Base-by-base conservation (phyloP, 2,797 vertebrate genomes). In the Yasuhikotakia modesta region DNA sequence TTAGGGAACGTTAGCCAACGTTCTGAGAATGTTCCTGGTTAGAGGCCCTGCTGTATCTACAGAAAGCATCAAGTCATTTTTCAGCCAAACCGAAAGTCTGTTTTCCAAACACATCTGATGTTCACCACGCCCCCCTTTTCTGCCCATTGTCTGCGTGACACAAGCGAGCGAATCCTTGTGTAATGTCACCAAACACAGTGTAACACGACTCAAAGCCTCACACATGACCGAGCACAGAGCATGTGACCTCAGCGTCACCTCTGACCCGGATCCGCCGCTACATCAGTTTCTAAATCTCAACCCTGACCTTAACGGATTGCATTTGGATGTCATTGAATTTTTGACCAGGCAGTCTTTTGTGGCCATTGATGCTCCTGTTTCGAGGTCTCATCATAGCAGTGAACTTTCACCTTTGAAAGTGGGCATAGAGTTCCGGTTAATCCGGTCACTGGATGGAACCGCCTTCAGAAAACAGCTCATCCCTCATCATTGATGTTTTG, bases 171-270 rank as follows among this genome's bases (percentile, higher is more conserved):
- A 4, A 52, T 70, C 16, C 63, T 46, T 61, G 32, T 67, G 74
- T 65, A 74, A 55, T 30, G 60, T 77, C 69, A 55, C 72, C 55
- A 76, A 68, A 82, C 46, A 46, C 21, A 64, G 14, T 4, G 53
- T 78, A 82, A 78, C 78, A 12, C 24, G 43, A 80, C 73, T 64
- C 64, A 32, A 58, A 63, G 53, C 60, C 63, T 84, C 65, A 82
- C 68, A 78, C 81, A 79, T 81, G 78, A 76, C 63, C 57, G 64
- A 78, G 63, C 75, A 52, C 67, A 70, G 50, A 80, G 78, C 81
- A 84, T 78, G 80, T 68, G 78, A 73, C 65, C 55, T 43, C 67
- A 58, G 10, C 0, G 53, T 70, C 60, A 82, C 78, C 83, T 79
- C 78, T 82, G 75, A 82, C 78, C 81, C 65, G 35, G 55, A 82